Evolutionary conservation across 2,797 vertebrate species (phyloP), one percentile per base, ranked within the genome.

Genomic region (Melanotaenia nigrans): DNA sequence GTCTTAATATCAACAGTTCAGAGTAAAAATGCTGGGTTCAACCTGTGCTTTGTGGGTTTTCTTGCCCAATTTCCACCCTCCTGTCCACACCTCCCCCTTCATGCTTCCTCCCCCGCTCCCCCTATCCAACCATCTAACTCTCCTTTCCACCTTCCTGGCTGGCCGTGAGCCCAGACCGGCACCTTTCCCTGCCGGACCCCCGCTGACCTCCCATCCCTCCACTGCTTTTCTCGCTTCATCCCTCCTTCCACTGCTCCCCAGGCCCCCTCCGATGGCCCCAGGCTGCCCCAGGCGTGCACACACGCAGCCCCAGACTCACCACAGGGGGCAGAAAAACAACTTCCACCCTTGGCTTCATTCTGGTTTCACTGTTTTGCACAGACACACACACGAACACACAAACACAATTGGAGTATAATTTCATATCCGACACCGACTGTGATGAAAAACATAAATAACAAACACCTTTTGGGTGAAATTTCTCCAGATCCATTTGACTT

Each of bases 301-400:
- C 76, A 87, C 77, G 87, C 79, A 89, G 80, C 75, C 73, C 74
- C 80, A 91, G 85, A 90, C 87, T 81, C 90, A 86, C 94, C 82
- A 71, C 90, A 93, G 93, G 94, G 91, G 92, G 93, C 91, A 94
- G 90, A 94, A 94, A 94, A 94, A 94, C 93, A 94, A 94, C 92
- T 92, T 94, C 90, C 92, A 94, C 92, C 91, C 91, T 85, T 88
- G 89, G 90, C 89, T 94, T 66, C 75, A 65, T 71, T 75, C 61
- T 69, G 67, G 49, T 77, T 66, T 71, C 58, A 20, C 71, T 53
- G 54, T 55, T 68, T 55, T 65, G 49, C 72, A 73, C 69, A 83
- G 77, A 66, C 45, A 76, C 60, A 69, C 71, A 73, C 73, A 68
- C 58, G 76, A 62, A 66, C 59, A 72, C n/a, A 47, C 40, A 73